Percentiles rank a stretch among this genome's conserved stretches.
Conservation (phyloP, 2,113 vertebrate species). For the Callipepla squamata region DNA sequence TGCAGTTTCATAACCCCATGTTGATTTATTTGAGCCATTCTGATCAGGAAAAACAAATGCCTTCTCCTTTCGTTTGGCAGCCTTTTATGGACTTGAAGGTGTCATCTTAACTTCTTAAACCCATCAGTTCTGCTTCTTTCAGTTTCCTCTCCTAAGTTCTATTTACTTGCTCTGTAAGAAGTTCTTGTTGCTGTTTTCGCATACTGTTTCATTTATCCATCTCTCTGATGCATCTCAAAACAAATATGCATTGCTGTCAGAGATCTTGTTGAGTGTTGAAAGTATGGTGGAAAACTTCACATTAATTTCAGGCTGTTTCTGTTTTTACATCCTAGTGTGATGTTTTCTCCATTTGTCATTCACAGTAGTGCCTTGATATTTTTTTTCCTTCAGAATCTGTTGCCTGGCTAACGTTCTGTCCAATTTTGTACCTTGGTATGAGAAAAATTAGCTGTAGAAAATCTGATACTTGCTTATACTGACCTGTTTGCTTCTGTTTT, state of each 20-base stretch:
- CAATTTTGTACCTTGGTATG: background rate
- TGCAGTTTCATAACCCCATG: background rate
- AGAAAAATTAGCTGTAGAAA: background rate
- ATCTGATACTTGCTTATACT: background rate
- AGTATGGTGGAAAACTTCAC: background rate
- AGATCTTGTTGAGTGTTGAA: background rate
- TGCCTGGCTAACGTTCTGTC: background rate
- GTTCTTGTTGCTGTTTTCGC: background rate
- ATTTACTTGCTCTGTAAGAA: background rate
- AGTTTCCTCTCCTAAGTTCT: background rate
- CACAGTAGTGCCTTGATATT: background rate
- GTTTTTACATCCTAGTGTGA: background rate
- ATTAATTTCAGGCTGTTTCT: background rate
- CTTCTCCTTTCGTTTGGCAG: background rate
- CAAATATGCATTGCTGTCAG: background rate
- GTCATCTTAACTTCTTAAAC: background rate
- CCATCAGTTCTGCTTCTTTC: background rate
- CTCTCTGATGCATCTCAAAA: background rate
- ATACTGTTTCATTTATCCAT: background rate
- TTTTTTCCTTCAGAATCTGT: background rate
- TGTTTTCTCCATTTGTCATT: background rate
- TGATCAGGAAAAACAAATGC: background rate
- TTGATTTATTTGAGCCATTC: background rate
- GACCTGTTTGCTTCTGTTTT: background rate
- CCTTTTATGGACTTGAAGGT: background rate